phyloP scores from a whole-genome alignment of 1,140 invertebrate genomes.

The Thaumatotibia leucotreta region DNA sequence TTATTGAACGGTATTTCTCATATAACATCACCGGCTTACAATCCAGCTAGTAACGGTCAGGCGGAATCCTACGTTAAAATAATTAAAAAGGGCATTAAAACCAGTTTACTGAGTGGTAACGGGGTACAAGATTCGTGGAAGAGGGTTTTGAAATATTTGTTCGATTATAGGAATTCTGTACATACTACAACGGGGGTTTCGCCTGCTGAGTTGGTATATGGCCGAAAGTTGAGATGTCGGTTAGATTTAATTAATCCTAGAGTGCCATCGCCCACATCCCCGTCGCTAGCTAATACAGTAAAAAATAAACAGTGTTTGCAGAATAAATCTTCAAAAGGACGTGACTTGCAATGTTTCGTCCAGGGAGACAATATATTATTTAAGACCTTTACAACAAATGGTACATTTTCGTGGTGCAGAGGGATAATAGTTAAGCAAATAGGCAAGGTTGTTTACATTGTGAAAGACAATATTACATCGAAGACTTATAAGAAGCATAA shows the following conservation, averaged over 20 bases:
- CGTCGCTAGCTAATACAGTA: background rate
- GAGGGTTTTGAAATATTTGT: background rate
- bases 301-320: slow-evolving; percentile 4
- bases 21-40: background rate
- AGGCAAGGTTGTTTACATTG: background rate
- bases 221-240: background rate
- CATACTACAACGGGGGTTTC: background rate
- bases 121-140: background rate
- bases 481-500: too few relatives aligned
- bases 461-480: too few relatives aligned
- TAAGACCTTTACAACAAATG: background rate
- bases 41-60: background rate
- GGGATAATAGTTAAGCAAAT: background rate
- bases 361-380: background rate
- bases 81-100: background rate
- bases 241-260: background rate
- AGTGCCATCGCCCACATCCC: background rate
- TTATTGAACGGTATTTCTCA: background rate
- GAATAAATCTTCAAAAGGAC: background rate
- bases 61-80: slow-evolving; percentile 3
- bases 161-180: slow-evolving; percentile 10
- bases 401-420: background rate
- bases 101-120: background rate
- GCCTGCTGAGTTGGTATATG: background rate
- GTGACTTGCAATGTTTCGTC: background rate